Evolutionary conservation across 1,140 invertebrate species (phyloP).

Genomic region (Drosophila kurseongensis): DNA sequence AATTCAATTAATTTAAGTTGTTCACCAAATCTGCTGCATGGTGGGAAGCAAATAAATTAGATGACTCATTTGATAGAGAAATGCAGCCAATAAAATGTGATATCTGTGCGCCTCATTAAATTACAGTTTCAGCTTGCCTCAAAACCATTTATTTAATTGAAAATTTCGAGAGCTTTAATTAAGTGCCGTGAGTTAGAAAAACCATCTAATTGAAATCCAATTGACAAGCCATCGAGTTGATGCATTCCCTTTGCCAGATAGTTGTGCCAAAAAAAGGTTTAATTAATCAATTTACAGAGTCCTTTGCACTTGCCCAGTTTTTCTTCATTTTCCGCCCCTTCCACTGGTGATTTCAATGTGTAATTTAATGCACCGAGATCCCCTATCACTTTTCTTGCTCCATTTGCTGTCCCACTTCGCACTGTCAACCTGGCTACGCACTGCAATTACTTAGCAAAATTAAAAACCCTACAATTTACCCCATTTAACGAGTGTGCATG

Average conservation of each 20-base stretch:
- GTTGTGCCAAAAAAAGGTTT: constrained; percentile 1
- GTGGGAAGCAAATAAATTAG: constrained; percentile 11
- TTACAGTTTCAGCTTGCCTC: constrained; percentile 6
- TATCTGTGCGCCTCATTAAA: constrained; percentile 33
- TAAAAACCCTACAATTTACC: constrained; percentile 44
- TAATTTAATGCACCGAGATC: constrained; percentile 26
- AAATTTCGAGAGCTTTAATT: constrained; percentile 70
- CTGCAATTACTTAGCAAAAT: constrained; percentile 74
- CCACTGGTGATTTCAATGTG: constrained; percentile 9
- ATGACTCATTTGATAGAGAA: background rate
- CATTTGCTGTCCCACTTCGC: constrained; percentile 26
- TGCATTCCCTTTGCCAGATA: constrained; percentile 1
- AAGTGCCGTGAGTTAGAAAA: constrained; percentile 60
- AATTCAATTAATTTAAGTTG: constrained; percentile 11
- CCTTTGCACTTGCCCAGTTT: constrained; percentile 1
- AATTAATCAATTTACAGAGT: constrained; percentile 11
- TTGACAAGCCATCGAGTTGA: constrained; percentile 35
- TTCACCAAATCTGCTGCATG: background rate
- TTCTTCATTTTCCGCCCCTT: background rate
- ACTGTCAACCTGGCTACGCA: constrained; percentile 40
- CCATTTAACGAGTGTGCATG: constrained; percentile 9
- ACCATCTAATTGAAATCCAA: constrained; percentile 57
- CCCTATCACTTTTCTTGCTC: constrained; percentile 28
- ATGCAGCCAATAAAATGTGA: constrained; percentile 35
- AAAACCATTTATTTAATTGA: constrained; percentile 69